Evolutionary conservation across 2,888 invertebrate genomes (phyloP), one percentile per base, ranked within the genome.

Genomic region (Eupelmus urozonus): DNA sequence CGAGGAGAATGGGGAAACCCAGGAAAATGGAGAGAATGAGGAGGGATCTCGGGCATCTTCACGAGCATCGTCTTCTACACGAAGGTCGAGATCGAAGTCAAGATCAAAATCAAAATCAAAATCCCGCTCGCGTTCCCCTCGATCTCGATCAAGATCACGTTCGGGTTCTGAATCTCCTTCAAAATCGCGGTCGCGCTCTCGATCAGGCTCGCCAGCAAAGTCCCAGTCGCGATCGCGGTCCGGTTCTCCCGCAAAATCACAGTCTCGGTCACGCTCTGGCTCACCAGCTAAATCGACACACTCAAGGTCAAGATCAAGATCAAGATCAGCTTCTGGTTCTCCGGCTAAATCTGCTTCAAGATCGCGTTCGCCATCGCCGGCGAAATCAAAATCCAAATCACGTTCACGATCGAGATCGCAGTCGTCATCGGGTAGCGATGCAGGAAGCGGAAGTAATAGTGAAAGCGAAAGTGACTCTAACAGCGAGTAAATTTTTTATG

Each of bases 31-130:
- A n/a, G 57, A 90, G 49, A 90, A 89, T 62, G 90, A 90, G 79
- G 87, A 81, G 7, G 87, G 88, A 29, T 91, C 91, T 1, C 85
- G 88, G n/a, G 90, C 53, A 85, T 91, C 81, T 84, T 91, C 84
- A 5, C 86, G 85, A 1, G 87, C 85, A 25, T 89, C 90, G 5
- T 85, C 86, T 29, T 87, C 85, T 1, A 29, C 87, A 82, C 82
- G 84, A 11, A 71, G 88, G 82, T 86, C 88, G 7, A 79, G 85
- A 74, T 84, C 87, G 59, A 78, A 86, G 83, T 83, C 84, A 2
- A 18, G 27, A 2, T 78, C 77, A 11, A 79, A 85, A 72, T 85
- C 87, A 51, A 78, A 86, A 84, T 83, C 84, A 1, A 45, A 53
- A 29, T 59, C 70, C 1, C 53, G 70, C 29, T 70, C 70, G 76